Evolutionary conservation across 2,797 vertebrate species (phyloP), one percentile per base, ranked within the genome.

Genomic region (Micromesistius poutassou): DNA sequence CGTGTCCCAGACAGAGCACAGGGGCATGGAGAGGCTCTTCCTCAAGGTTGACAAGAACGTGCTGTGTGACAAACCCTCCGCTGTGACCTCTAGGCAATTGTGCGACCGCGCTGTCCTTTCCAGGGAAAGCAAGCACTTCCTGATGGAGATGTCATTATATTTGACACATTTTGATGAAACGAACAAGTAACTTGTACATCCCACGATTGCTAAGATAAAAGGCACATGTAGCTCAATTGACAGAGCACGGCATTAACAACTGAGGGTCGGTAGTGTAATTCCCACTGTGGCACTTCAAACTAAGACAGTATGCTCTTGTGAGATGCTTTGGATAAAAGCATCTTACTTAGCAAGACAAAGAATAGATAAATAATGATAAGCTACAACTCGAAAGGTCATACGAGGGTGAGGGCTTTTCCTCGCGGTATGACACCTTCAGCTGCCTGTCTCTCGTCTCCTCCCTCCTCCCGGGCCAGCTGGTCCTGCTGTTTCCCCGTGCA

Each of bases 11-110:
- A 35, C 33, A 6, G 5, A 35, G 40, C 12, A 38, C 36, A 10
- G 40, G 40, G 40, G 3, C 40, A 12, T 42, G 40, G 40, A 2
- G 40, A 42, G 40, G 76, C 88, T 94, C 5, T 94, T 94, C 85
- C 90, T 96, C 72, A 80, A 85, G 1, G 91, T 92, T 0, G 89
- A 90, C 40, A 95, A 95, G 82, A 94, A 94, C 0, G 88, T 96
- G 10, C 76, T 95, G 72, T 94, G 94, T 5, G 94, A 96, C 87
- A 96, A 95, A 76, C 94, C 95, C 0, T 84, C 95, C 30, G 94
- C 94, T 4, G 93, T 95, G 89, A 95, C 94, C 30, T 85, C 87
- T 0, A 42, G 76, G 0, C 90, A 95, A 81, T 94, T 95, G 33
- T 87, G 79, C 0, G 87, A 94, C 74, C 93, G 96, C n/a, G 76